phyloP scores from a whole-genome alignment of 1,140 invertebrate genomes.

The Xylocopa sonorina region DNA sequence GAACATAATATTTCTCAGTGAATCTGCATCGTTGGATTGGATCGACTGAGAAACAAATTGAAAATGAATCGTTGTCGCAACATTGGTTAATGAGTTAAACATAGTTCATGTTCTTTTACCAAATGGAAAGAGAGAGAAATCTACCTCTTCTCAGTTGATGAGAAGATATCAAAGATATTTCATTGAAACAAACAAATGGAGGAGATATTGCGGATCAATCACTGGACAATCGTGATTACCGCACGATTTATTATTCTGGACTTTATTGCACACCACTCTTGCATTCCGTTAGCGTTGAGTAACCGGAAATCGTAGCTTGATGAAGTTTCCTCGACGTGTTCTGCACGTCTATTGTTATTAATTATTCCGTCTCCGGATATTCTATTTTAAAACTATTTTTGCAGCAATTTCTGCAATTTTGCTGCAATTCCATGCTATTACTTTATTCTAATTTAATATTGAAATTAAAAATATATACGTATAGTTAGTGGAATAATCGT shows the following conservation, averaged over 20 bases:
- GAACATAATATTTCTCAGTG: no score
- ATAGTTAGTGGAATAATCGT: no score
- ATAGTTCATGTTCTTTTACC: no score
- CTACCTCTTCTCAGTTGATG: background rate
- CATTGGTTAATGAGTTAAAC: no score
- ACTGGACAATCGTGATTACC: slow-evolving; percentile 1
- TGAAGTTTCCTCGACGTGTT: slow-evolving; percentile 1
- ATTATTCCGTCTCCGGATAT: background rate
- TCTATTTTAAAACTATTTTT: background rate
- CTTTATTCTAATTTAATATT: background rate
- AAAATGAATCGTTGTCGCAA: no score
- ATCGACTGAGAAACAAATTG: no score
- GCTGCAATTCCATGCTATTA: background rate
- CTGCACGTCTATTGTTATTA: background rate
- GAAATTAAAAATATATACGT: no score
- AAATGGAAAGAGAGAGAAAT: no score
- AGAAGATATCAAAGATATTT: background rate
- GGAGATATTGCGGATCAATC: background rate
- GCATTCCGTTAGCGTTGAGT: slow-evolving; percentile 29
- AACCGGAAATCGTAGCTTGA: slow-evolving; percentile 28
- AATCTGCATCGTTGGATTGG: no score
- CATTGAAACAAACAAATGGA: background rate
- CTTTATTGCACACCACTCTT: slow-evolving; percentile 31
- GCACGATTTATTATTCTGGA: slow-evolving; percentile 38
- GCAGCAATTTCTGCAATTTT: background rate